These are phyloP conservation scores for Sphaerophoria taeniata DNA, from an alignment of 2,888 invertebrate species.

Conservation along the genomic window DNA sequence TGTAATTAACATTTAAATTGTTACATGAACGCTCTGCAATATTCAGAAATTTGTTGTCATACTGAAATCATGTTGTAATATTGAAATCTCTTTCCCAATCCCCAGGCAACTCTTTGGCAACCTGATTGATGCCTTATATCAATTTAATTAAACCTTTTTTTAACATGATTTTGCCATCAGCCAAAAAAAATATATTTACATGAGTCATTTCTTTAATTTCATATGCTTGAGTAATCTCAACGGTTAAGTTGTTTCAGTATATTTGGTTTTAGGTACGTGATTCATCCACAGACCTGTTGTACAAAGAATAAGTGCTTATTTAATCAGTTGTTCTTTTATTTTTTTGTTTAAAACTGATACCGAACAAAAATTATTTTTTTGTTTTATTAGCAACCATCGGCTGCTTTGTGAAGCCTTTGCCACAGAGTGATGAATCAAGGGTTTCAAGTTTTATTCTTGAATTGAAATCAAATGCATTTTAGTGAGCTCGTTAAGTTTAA, in stretches of 20 bases:
- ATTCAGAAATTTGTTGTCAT: too few relatives aligned
- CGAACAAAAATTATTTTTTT: too few relatives aligned
- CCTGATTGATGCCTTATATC: too few relatives aligned
- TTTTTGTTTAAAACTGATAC: not conserved
- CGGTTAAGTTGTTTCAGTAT: constrained; percentile 11
- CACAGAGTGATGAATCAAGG: not conserved
- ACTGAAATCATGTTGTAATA: too few relatives aligned
- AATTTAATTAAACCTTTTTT: not conserved
- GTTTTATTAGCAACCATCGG: constrained; percentile 1
- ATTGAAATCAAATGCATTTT: not conserved
- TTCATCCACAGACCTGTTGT: constrained; percentile 6
- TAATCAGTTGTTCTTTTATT: constrained; percentile 5
- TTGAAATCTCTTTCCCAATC: too few relatives aligned
- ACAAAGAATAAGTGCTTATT: not conserved
- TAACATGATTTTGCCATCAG: constrained; percentile 10
- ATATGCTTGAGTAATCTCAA: constrained; percentile 15
- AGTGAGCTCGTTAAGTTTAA: not conserved
- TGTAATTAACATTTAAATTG: not conserved
- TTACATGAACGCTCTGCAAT: not conserved
- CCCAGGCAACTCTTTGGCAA: too few relatives aligned
- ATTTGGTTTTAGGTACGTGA: constrained; percentile 24
- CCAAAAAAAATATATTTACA: not conserved
- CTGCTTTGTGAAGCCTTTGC: not conserved
- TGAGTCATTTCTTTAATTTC: constrained; percentile 22
- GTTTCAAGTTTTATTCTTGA: not conserved